Base-by-base conservation (phyloP, 2,888 invertebrate species). In the Syritta pipiens region DNA sequence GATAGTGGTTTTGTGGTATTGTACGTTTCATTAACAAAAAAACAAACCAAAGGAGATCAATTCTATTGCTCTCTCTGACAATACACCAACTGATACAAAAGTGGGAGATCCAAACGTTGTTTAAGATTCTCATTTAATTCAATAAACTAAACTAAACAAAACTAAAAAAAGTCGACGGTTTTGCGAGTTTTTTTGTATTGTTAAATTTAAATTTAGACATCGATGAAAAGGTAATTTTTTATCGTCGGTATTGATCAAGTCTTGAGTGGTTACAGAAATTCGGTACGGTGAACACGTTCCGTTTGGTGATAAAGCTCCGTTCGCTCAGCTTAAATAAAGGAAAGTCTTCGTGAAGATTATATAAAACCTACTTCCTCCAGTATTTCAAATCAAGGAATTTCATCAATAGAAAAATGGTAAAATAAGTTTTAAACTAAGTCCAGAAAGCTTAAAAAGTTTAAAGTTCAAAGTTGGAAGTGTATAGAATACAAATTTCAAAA, bases 211-310 rank as follows among this genome's bases (percentile, higher is more conserved):
- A 60, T 79, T 74, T 79, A 81, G 79, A 69, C 60, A 37, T 83
- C 82, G 85, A 86, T 85, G 85, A 84, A 85, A 85, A 86, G 85
- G 84, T 84, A 84, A 84, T 86, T 85, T 85, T 84, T 84, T 84
- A 84, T 85, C 85, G 84, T 83, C 83, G 84, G 82, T 83, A 83
- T 83, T 84, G 84, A 83, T 83, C 83, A 82, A 82, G 81, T 84
- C 83, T 84, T 84, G 83, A 84, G 84, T 85, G 85, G 85, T 85
- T 85, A 84, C 84, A 83, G 83, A 83, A 83, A 79, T 83, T 83
- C 84, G 83, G 83, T 81, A 82, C 83, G 82, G 85, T 84, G 81
- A 84, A 84, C 84, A 84, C 84, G 84, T 82, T 81, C 49, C 71
- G 67, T 57, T 65, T 67, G 74, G 74, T 68, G 55, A 67, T 68